A percentile compares a stretch with the other conserved stretches of the same genome.
Conservation (phyloP, 2,888 invertebrate genomes). For the Ryuthela nishihirai region DNA sequence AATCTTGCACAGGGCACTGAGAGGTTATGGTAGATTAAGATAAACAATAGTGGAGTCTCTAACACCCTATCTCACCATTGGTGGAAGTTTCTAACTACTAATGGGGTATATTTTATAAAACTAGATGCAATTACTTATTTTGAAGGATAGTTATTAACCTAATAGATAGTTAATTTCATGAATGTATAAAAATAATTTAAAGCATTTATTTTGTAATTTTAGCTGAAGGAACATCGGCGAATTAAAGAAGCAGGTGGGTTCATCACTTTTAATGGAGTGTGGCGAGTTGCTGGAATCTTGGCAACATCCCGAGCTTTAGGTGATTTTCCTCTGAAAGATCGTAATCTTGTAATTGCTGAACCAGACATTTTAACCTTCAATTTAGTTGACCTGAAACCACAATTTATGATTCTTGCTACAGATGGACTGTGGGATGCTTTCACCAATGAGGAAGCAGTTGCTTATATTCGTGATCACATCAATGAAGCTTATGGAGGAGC, state of each 20-base stretch:
- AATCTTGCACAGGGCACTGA: no score
- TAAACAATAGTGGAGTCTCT: no score
- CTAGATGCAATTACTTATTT: no score
- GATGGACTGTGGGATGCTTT: conserved; percentile 98
- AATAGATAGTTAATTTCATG: no score
- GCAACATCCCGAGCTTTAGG: conserved; percentile 92
- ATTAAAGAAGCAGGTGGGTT: conserved; percentile 94
- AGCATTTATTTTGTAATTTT: conserved; percentile 35
- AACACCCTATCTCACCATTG: no score
- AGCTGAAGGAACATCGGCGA: conserved; percentile 82
- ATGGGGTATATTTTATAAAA: no score
- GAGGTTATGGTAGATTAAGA: no score
- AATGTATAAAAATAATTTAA: background rate
- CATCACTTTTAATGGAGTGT: conserved; percentile 91
- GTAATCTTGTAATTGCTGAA: conserved; percentile 88
- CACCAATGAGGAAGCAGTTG: conserved; percentile 88
- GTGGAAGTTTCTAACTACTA: no score
- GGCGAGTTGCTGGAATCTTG: conserved; percentile 91
- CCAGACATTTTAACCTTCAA: conserved; percentile 92
- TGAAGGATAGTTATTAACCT: no score
- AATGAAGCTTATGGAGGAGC: conserved; percentile 73
- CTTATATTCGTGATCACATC: conserved; percentile 77
- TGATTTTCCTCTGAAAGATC: conserved; percentile 91
- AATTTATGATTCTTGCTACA: conserved; percentile 86
- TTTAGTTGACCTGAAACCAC: conserved; percentile 63